Conservation (phyloP, 2,113 vertebrate genomes). For the Chaetura pelagica region DNA sequence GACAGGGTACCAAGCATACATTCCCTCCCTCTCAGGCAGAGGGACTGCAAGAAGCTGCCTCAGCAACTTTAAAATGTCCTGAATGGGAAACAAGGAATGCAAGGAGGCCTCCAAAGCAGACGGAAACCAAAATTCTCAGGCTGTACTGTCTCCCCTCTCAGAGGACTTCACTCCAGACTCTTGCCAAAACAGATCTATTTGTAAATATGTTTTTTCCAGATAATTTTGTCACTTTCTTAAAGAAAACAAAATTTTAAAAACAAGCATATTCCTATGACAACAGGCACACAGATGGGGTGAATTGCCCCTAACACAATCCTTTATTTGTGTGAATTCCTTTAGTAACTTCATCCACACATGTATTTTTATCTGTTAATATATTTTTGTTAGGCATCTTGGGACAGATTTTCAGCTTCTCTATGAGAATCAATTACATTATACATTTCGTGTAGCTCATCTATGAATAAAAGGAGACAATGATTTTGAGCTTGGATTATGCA, state of each 20-base stretch:
- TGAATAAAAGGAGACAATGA: background rate
- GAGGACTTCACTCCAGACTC: background rate
- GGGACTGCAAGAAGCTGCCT: background rate
- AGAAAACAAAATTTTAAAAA: background rate
- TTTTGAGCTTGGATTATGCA: background rate
- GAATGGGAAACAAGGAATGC: background rate
- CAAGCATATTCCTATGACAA: background rate
- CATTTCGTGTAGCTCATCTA: background rate
- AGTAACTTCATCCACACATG: background rate
- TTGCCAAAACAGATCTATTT: background rate
- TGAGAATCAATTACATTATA: background rate
- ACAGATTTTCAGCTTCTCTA: background rate
- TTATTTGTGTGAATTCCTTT: background rate
- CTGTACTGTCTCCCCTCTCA: background rate
- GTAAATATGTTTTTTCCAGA: background rate
- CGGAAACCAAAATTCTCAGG: background rate
- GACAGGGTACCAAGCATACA: background rate
- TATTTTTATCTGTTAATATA: background rate
- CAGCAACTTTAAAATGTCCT: constrained; percentile 24
- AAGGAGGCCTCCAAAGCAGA: constrained; percentile 12
- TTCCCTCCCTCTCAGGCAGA: background rate
- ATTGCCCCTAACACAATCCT: background rate
- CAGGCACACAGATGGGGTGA: background rate
- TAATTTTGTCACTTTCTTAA: background rate
- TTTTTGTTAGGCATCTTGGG: background rate